Evolutionary conservation across 2,888 invertebrate species (phyloP).

Genomic region (Ennomos erosarius): DNA sequence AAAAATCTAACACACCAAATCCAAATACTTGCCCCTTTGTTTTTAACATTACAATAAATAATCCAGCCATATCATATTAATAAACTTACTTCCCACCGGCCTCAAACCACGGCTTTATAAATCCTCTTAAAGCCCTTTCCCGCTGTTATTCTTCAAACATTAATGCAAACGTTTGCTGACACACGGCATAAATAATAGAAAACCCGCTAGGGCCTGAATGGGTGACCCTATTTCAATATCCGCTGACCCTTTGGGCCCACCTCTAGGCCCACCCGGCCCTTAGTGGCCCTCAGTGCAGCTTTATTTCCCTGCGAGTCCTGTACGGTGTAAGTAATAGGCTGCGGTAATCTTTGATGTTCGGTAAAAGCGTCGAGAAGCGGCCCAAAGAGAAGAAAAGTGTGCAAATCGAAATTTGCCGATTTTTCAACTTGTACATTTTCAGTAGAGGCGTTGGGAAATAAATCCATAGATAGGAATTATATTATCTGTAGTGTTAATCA

Average conservation of each 20-base stretch:
- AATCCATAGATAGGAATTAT: too few relatives aligned
- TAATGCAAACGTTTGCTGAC: constrained; percentile 38
- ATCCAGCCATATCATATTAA: too few relatives aligned
- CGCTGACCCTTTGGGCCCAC: constrained; percentile 36
- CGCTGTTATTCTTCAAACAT: constrained; percentile 28
- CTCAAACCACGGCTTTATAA: not conserved
- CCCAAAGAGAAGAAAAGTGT: not conserved
- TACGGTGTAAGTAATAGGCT: constrained; percentile 42
- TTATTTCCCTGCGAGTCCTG: constrained; percentile 40
- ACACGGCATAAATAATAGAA: constrained; percentile 42
- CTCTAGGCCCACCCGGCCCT: constrained; percentile 16
- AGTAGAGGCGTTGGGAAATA: too few relatives aligned
- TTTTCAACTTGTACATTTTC: too few relatives aligned
- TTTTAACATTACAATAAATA: too few relatives aligned
- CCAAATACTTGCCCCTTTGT: too few relatives aligned
- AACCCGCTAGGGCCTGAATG: constrained; percentile 29
- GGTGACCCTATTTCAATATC: constrained; percentile 44
- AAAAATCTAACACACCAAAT: too few relatives aligned
- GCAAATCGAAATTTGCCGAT: too few relatives aligned
- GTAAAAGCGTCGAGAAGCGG: constrained; percentile 27
- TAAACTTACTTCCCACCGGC: too few relatives aligned
- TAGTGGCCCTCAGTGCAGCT: constrained; percentile 30
- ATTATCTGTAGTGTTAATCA: too few relatives aligned
- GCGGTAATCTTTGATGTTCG: constrained; percentile 40
- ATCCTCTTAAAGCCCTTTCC: constrained; percentile 15